Conservation (phyloP, 2,888 invertebrate genomes). For the Portevinia maculata region DNA sequence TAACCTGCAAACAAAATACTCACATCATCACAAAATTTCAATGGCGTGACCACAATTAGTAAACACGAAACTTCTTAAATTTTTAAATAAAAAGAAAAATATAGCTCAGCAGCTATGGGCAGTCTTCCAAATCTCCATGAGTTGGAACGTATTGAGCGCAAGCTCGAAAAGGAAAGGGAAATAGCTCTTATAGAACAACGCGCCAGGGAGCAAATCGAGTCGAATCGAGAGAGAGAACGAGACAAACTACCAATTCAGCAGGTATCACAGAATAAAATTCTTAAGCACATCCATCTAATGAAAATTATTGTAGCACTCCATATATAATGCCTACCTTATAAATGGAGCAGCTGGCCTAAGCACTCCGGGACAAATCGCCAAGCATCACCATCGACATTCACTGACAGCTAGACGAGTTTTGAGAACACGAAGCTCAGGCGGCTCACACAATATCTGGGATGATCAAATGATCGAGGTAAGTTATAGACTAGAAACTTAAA, state of each 20-base stretch:
- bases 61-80: constrained; percentile 14
- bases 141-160: constrained; percentile 83
- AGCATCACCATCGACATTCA: constrained; percentile 80
- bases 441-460: constrained; percentile 82
- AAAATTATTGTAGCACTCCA: constrained; percentile 76
- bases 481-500: no score
- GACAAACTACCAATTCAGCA: constrained; percentile 79
- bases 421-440: constrained; percentile 82
- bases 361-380: constrained; percentile 75
- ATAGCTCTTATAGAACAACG: constrained; percentile 78
- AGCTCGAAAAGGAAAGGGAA: constrained; percentile 80
- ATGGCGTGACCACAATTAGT: constrained; percentile 34
- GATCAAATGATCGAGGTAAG: constrained; percentile 82
- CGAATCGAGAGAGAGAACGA: constrained; percentile 79
- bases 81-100: neutral
- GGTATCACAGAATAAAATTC: constrained; percentile 73
- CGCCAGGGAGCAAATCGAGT: constrained; percentile 78
- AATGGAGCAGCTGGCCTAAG: constrained; percentile 63
- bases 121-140: constrained; percentile 87
- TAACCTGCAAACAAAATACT: neutral
- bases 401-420: constrained; percentile 81
- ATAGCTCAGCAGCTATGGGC: constrained; percentile 83
- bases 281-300: neutral
- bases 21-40: neutral
- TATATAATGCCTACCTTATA: constrained; percentile 79